Evolutionary conservation across 1,140 invertebrate species (phyloP).

Genomic region (Ceratina calcarata): DNA sequence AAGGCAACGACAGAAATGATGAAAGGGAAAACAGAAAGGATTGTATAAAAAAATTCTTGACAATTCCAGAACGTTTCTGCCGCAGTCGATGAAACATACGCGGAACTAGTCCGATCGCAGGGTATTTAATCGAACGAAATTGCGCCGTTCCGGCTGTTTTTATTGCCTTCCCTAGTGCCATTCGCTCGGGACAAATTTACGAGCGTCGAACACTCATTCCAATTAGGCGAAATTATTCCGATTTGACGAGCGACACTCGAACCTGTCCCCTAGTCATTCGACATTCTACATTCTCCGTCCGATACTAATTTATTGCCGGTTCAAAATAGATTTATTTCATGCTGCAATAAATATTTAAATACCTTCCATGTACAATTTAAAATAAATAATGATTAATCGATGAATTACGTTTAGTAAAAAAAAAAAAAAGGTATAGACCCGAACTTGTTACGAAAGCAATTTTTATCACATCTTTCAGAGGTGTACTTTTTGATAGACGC

Average conservation of each 20-base stretch:
- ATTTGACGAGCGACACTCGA: constrained; percentile 15
- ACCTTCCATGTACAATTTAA: too few species aligned
- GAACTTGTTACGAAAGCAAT: too few species aligned
- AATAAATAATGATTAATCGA: too few species aligned
- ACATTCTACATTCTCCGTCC: not conserved
- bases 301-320: not conserved
- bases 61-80: too few species aligned
- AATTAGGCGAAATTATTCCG: constrained; percentile 49
- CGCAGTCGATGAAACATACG: not conserved
- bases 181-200: constrained; percentile 17
- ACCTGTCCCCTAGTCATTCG: not conserved
- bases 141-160: not conserved
- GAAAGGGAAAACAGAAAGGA: too few species aligned
- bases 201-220: constrained; percentile 8
- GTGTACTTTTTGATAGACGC: not conserved
- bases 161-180: not conserved
- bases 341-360: too few species aligned
- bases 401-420: too few species aligned
- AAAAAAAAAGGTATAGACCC: too few species aligned
- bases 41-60: too few species aligned
- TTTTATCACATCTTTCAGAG: not conserved
- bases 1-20: too few species aligned
- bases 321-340: not conserved
- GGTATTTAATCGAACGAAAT: constrained; percentile 29
- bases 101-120: constrained; percentile 1